These are phyloP conservation scores for Corydoras maculifer DNA, from an alignment of 2,113 vertebrate genomes.

Conservation along the genomic window DNA sequence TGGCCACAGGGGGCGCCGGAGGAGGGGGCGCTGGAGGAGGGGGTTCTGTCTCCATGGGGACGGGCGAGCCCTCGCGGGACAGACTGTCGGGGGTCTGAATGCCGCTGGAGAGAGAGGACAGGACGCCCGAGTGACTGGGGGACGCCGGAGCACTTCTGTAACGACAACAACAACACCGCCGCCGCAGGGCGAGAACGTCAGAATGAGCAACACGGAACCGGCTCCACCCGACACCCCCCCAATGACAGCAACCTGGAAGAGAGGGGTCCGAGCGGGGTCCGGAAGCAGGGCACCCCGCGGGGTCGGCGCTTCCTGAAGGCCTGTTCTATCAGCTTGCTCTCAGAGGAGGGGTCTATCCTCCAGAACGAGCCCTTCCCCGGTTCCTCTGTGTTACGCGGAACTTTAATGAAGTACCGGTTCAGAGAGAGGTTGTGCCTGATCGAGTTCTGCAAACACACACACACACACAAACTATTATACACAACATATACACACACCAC, in stretches of 20 bases:
- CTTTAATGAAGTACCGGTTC: conserved; percentile 98
- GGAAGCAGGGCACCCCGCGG: conserved; percentile 94
- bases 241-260: conserved; percentile 78
- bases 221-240: no score
- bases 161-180: no score
- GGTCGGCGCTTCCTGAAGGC: conserved; percentile 97
- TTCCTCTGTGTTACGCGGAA: conserved; percentile 95
- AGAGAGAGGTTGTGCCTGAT: not conserved
- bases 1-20: conserved; percentile 55
- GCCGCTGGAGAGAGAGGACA: conserved; percentile 93
- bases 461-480: no score
- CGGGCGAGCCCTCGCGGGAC: conserved; percentile 91
- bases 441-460: not conserved
- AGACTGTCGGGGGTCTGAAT: conserved; percentile 94
- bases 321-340: conserved; percentile 94
- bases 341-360: conserved; percentile 68
- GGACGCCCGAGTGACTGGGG: conserved; percentile 88
- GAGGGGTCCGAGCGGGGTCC: conserved; percentile 93
- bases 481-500: no score
- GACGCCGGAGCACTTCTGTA: conserved; percentile 91
- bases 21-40: conserved; percentile 66
- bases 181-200: no score
- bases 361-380: conserved; percentile 86
- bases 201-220: no score
- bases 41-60: conserved; percentile 82